These are phyloP conservation scores for Polyodon spathula DNA, from an alignment of 2,113 vertebrate genomes.

Conservation along the genomic window DNA sequence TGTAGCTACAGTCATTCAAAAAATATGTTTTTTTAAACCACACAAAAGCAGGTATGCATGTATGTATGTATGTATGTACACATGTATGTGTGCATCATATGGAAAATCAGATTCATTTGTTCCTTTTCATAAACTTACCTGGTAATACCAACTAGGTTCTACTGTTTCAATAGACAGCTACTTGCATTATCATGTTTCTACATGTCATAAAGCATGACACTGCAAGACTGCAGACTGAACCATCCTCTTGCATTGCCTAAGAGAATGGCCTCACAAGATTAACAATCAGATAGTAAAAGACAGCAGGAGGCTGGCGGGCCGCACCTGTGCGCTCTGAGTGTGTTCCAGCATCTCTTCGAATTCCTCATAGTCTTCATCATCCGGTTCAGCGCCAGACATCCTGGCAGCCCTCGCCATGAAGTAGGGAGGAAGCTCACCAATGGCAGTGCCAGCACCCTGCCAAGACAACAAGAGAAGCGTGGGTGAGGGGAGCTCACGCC, in stretches of 20 bases:
- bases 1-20: too few relatives aligned
- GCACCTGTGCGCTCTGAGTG: slow-evolving; percentile 74
- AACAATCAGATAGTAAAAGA: slow-evolving; percentile 7
- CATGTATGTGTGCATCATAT: too few relatives aligned
- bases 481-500: slow-evolving; percentile 7
- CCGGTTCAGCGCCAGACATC: slow-evolving; percentile 82
- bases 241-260: not conserved
- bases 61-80: too few relatives aligned
- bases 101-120: too few relatives aligned
- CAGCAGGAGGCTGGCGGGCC: slow-evolving; percentile 13
- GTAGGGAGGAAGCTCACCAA: slow-evolving; percentile 92
- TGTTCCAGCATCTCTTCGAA: slow-evolving; percentile 87
- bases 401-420: slow-evolving; percentile 96
- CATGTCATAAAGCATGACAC: not conserved
- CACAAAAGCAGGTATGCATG: too few relatives aligned
- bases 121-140: too few relatives aligned
- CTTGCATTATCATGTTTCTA: not conserved
- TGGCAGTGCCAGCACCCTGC: slow-evolving; percentile 92
- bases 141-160: too few relatives aligned
- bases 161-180: not conserved
- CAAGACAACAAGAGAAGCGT: slow-evolving; percentile 18
- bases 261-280: slow-evolving; percentile 6
- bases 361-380: slow-evolving; percentile 84
- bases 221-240: not conserved
- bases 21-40: too few relatives aligned